These are phyloP conservation scores for Scolopax rusticola DNA, from an alignment of 2,797 vertebrate species.

Conservation along the genomic window DNA sequence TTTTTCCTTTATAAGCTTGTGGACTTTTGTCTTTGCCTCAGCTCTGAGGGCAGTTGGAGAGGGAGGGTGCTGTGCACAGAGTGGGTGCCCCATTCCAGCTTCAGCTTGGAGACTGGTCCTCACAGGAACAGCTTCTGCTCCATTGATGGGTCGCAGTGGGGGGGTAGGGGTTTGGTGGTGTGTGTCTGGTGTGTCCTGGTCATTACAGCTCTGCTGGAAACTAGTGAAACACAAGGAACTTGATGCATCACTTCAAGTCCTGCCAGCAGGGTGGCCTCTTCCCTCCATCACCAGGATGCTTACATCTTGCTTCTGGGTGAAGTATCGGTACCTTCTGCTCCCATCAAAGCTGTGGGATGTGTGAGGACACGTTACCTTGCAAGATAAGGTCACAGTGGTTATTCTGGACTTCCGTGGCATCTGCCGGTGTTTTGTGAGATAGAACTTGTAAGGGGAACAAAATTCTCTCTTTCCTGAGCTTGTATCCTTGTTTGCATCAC, in stretches of 20 bases:
- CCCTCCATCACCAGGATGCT: neutral
- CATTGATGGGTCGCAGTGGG: neutral
- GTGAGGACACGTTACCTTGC: neutral
- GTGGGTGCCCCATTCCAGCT: neutral
- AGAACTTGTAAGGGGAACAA: neutral
- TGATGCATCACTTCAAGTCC: neutral
- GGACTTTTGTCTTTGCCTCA: neutral
- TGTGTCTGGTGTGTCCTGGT: neutral
- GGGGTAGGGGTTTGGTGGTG: neutral
- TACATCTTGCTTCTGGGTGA: neutral
- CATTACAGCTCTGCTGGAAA: neutral
- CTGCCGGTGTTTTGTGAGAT: neutral
- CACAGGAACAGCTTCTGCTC: neutral
- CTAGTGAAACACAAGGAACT: neutral
- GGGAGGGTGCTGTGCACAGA: neutral
- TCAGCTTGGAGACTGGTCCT: neutral
- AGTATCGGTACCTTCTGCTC: neutral
- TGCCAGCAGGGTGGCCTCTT: fast-evolving
- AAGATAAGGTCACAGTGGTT: neutral
- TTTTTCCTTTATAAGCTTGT: neutral
- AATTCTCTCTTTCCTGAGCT: neutral
- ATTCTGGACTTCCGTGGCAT: constrained; percentile 16
- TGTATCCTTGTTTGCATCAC: constrained; percentile 14
- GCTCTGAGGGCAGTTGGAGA: neutral
- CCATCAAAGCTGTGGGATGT: fast-evolving